Evolutionary conservation across 2,797 vertebrate genomes (phyloP).

Genomic region (Smutsia gigantea): DNA sequence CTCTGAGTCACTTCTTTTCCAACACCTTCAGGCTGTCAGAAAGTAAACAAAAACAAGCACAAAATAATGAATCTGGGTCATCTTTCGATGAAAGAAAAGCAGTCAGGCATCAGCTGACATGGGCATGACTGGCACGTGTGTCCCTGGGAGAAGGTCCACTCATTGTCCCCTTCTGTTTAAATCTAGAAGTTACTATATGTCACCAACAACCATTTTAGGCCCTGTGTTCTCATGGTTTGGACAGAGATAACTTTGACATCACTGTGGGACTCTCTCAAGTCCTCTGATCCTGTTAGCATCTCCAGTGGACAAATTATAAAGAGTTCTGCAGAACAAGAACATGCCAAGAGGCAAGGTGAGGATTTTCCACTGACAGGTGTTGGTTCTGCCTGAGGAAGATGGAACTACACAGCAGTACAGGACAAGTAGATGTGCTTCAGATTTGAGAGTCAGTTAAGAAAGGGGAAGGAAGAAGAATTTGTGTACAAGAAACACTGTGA

Average conservation of each 20-base stretch:
- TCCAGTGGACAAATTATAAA: background rate
- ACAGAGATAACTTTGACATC: background rate
- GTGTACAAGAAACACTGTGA: background rate
- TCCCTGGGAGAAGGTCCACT: background rate
- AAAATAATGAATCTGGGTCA: constrained; percentile 2
- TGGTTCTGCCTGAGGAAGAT: background rate
- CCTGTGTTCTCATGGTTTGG: background rate
- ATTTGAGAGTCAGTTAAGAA: background rate
- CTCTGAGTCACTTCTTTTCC: constrained; percentile 85
- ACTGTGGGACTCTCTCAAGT: background rate
- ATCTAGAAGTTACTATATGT: background rate
- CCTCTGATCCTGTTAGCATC: background rate
- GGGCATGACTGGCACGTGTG: background rate
- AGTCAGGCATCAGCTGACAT: background rate
- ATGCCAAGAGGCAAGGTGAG: background rate
- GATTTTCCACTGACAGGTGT: background rate
- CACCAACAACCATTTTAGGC: background rate
- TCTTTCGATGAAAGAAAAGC: background rate
- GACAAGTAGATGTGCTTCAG: background rate
- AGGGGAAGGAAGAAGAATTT: background rate
- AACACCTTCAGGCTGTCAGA: constrained; percentile 86
- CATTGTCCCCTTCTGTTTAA: background rate
- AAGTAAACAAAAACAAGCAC: constrained; percentile 47
- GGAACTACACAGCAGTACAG: background rate
- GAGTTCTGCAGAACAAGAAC: background rate